Evolutionary conservation across 2,113 vertebrate species (phyloP).

Genomic region (Antigone vipio): DNA sequence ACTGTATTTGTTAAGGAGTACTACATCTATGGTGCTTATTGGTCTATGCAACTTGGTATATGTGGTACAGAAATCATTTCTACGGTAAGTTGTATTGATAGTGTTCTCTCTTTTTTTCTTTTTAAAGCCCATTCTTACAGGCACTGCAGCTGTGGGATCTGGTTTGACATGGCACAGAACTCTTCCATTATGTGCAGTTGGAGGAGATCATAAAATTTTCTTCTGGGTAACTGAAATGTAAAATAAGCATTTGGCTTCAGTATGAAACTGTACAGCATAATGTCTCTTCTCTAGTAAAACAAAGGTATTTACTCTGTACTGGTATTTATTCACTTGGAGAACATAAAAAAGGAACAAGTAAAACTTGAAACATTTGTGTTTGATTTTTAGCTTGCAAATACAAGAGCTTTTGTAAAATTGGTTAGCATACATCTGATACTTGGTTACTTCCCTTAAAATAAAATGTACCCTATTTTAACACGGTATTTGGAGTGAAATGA

Average conservation of each 20-base stretch:
- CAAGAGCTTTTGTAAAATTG: background rate
- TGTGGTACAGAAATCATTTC: background rate
- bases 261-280: background rate
- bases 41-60: background rate
- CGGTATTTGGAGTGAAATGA: background rate
- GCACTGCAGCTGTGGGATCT: conserved; percentile 85
- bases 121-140: conserved; percentile 85
- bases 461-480: background rate
- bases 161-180: conserved; percentile 94
- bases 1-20: background rate
- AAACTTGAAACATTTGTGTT: background rate
- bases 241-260: conserved; percentile 18
- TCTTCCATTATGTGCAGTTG: conserved; percentile 89
- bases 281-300: background rate
- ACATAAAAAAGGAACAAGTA: background rate
- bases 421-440: background rate
- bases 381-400: background rate
- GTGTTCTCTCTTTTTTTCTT: background rate
- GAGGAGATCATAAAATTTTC: conserved; percentile 89
- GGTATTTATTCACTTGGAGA: background rate
- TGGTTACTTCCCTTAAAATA: background rate
- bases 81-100: background rate
- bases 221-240: conserved; percentile 98
- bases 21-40: background rate
- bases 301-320: background rate